Conservation (phyloP, 1,140 invertebrate species). For the Bombyx mori region DNA sequence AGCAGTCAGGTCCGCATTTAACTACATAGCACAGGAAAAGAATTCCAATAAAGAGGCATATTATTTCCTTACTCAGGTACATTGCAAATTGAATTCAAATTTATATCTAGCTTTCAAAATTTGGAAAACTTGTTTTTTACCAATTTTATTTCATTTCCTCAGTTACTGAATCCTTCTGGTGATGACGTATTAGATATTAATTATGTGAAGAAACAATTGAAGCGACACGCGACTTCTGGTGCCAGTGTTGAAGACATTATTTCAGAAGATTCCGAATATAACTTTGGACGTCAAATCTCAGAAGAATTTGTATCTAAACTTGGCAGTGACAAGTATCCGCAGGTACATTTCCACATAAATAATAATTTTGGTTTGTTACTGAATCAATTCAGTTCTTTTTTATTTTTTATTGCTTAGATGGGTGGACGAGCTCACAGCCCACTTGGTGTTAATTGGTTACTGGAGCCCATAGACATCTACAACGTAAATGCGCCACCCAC, state of each 20-base stretch:
- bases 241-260: constrained; percentile 86
- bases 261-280: constrained; percentile 91
- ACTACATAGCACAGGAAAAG: constrained; percentile 89
- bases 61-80: constrained; percentile 86
- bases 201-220: constrained; percentile 80
- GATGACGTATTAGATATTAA: constrained; percentile 38
- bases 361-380: too few species aligned
- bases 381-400: too few species aligned
- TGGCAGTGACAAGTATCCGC: constrained; percentile 82
- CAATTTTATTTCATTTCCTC: constrained; percentile 16
- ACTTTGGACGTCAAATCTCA: constrained; percentile 87
- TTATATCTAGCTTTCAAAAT: too few species aligned
- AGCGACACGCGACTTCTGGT: constrained; percentile 73
- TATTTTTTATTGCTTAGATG: too few species aligned
- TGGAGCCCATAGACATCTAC: too few species aligned
- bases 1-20: constrained; percentile 91
- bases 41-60: constrained; percentile 79
- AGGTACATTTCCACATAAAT: constrained; percentile 56
- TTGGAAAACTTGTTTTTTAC: too few species aligned
- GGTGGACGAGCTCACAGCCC: too few species aligned
- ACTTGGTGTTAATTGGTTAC: too few species aligned
- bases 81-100: too few species aligned
- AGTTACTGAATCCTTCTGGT: constrained; percentile 42
- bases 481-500: too few species aligned
- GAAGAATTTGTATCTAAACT: constrained; percentile 87